Evolutionary conservation across 1,140 invertebrate species (phyloP).

Genomic region (Drosophila varians): DNA sequence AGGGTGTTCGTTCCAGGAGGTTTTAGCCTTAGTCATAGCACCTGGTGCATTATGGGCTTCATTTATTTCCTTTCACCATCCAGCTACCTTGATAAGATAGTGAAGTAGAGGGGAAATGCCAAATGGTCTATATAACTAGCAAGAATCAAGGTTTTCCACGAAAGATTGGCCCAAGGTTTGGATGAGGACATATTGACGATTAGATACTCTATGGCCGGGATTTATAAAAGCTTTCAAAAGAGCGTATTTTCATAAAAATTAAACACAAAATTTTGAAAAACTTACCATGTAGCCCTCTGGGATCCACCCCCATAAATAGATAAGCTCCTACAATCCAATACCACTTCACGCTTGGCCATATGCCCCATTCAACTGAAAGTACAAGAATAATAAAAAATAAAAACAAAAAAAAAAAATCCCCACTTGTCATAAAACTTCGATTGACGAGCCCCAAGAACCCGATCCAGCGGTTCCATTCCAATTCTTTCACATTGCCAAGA

Average conservation of each 20-base stretch:
- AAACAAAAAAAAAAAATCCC: constrained; percentile 27
- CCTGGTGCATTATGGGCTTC: constrained; percentile 28
- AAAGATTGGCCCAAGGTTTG: constrained; percentile 30
- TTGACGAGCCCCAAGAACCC: constrained; percentile 20
- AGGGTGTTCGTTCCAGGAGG: constrained; percentile 8
- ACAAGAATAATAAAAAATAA: neutral
- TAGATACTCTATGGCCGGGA: constrained; percentile 25
- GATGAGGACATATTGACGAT: constrained; percentile 30
- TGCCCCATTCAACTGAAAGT: constrained; percentile 4
- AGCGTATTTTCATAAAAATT: neutral
- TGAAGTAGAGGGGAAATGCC: constrained; percentile 29
- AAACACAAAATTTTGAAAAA: no score
- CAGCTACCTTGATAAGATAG: constrained; percentile 32
- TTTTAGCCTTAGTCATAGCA: neutral
- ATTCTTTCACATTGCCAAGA: constrained; percentile 28
- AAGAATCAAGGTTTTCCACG: constrained; percentile 25
- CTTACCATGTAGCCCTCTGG: neutral
- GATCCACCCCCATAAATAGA: constrained; percentile 18
- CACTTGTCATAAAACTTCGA: constrained; percentile 34
- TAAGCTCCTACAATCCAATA: neutral
- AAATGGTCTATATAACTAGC: constrained; percentile 26
- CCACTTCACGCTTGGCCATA: constrained; percentile 10
- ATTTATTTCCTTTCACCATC: constrained; percentile 11
- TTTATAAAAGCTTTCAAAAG: neutral
- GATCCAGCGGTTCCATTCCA: constrained; percentile 18